phyloP scores from a whole-genome alignment of 2,888 invertebrate genomes.

The Arge pagana region DNA sequence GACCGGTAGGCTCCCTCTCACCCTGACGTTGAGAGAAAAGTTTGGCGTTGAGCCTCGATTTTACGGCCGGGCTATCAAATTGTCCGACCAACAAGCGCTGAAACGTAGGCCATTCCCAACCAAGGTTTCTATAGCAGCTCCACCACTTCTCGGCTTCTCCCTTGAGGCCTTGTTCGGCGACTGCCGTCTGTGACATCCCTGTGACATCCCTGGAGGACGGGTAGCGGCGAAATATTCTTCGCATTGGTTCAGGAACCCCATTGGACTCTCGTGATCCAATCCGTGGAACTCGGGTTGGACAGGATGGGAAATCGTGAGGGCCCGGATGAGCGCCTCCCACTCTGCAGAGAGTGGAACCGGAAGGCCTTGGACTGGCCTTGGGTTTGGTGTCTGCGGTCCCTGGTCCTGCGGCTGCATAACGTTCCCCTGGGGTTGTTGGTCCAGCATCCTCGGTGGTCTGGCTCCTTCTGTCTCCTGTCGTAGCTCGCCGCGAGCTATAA shows the following conservation, averaged over 20 bases:
- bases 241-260: neutral
- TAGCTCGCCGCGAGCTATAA: too few relatives aligned
- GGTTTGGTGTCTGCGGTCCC: too few relatives aligned
- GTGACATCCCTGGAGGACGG: neutral
- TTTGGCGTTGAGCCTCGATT: neutral
- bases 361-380: neutral
- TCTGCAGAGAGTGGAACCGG: neutral
- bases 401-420: too few relatives aligned
- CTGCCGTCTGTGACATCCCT: neutral
- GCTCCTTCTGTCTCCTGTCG: too few relatives aligned
- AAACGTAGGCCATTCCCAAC: neutral
- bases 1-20: neutral
- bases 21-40: neutral
- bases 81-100: neutral
- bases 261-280: neutral
- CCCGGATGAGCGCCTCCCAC: neutral
- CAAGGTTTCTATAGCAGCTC: neutral
- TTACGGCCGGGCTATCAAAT: neutral
- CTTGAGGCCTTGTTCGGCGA: neutral
- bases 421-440: too few relatives aligned
- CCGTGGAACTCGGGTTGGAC: neutral
- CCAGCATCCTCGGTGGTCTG: too few relatives aligned
- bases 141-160: conserved; percentile 4
- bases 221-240: conserved; percentile 5
- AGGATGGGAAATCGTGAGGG: neutral